Conservation (phyloP, 2,888 invertebrate genomes). For the Eupithecia centaureata region DNA sequence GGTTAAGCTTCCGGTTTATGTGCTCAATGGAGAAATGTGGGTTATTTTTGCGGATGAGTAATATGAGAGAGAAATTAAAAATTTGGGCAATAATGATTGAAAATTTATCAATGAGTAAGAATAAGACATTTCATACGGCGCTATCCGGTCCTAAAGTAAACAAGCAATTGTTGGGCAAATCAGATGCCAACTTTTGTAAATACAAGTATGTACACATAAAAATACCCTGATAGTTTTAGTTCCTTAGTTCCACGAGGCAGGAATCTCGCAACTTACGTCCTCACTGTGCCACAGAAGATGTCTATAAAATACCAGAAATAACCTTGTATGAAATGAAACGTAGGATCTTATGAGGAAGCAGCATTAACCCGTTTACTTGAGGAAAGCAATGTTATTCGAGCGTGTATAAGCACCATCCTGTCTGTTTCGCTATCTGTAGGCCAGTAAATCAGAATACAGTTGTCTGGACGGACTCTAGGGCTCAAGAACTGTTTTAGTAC, state of each 20-base stretch:
- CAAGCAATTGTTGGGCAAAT: neutral
- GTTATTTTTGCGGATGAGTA: neutral
- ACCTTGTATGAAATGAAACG: neutral
- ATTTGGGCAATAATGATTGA: neutral
- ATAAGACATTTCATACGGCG: neutral
- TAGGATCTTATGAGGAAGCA: constrained; percentile 3
- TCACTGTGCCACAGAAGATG: neutral
- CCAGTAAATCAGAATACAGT: constrained; percentile 15
- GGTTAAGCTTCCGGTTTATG: constrained; percentile 17
- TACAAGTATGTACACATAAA: too few relatives aligned
- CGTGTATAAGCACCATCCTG: neutral
- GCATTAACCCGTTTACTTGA: constrained; percentile 1
- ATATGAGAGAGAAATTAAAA: neutral
- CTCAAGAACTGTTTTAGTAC: neutral
- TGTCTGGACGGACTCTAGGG: constrained; percentile 6
- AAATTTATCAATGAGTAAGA: neutral
- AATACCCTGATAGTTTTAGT: too few relatives aligned
- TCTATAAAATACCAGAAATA: neutral
- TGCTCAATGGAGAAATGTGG: constrained; percentile 13
- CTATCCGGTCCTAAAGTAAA: neutral
- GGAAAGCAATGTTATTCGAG: constrained; percentile 6
- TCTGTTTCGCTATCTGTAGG: constrained; percentile 5
- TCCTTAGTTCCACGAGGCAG: neutral
- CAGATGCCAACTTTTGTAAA: too few relatives aligned
- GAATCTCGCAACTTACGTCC: neutral